A percentile compares a stretch with the other conserved stretches of the same genome.
phyloP scores from a whole-genome alignment of 2,888 invertebrate species.

The Oligia latruncula region DNA sequence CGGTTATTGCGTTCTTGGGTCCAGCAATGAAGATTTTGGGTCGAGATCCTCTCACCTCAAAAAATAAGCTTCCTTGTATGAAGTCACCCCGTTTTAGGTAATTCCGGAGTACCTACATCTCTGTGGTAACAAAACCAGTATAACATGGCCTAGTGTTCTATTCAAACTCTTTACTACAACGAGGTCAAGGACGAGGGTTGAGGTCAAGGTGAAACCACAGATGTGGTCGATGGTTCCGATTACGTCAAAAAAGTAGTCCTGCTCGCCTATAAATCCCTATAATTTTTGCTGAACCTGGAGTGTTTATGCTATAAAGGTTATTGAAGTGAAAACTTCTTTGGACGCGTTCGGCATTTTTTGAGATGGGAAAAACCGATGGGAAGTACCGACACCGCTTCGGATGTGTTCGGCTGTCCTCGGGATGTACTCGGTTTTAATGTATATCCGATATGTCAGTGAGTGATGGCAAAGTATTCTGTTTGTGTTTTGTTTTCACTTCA shows the following conservation, averaged over 20 bases:
- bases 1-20: constrained; percentile 15
- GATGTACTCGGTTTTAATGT: no score
- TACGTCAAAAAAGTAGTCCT: background rate
- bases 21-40: background rate
- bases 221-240: background rate
- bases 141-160: background rate
- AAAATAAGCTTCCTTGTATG: background rate
- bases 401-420: no score
- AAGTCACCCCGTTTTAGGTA: no score
- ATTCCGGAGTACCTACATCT: background rate
- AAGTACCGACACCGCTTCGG: no score
- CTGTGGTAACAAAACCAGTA: background rate
- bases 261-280: background rate
- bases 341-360: no score
- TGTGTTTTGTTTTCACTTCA: no score
- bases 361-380: no score
- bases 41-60: background rate
- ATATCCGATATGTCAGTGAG: no score
- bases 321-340: no score
- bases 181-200: no score
- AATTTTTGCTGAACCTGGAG: no score
- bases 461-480: no score
- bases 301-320: background rate
- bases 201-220: background rate
- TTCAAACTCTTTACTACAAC: background rate